Conservation (phyloP, 2,113 vertebrate species). For the Corapipo altera region DNA sequence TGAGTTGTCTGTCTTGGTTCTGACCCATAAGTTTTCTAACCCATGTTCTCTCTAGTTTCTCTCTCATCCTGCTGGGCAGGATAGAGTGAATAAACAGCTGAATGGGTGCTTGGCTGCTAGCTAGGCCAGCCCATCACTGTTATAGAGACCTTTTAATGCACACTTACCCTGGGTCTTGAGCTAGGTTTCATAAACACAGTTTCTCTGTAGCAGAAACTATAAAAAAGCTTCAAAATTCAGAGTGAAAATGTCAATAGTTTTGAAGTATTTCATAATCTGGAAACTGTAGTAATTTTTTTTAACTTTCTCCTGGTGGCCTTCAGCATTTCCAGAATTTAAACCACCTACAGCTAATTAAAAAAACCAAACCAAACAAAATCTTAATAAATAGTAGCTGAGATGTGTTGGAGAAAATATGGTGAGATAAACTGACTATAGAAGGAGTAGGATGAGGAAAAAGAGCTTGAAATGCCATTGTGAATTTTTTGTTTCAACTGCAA, state of each 20-base stretch:
- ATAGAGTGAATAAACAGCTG: neutral
- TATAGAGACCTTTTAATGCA: neutral
- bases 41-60: neutral
- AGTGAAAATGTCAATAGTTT: neutral
- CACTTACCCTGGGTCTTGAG: neutral
- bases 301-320: neutral
- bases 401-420: neutral
- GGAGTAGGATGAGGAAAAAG: neutral
- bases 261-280: neutral
- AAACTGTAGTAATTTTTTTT: neutral
- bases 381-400: neutral
- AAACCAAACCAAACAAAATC: neutral
- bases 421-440: neutral
- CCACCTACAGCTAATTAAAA: neutral
- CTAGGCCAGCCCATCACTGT: neutral
- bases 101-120: neutral
- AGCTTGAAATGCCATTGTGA: neutral
- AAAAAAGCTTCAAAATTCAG: neutral
- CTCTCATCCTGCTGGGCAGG: neutral
- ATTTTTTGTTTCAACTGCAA: neutral
- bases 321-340: neutral
- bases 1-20: neutral
- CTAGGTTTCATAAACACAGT: neutral
- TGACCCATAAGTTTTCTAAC: neutral
- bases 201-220: neutral